Evolutionary conservation across 2,797 vertebrate genomes (phyloP), one percentile per base, ranked within the genome.

Genomic region (Takifugu rubripes): DNA sequence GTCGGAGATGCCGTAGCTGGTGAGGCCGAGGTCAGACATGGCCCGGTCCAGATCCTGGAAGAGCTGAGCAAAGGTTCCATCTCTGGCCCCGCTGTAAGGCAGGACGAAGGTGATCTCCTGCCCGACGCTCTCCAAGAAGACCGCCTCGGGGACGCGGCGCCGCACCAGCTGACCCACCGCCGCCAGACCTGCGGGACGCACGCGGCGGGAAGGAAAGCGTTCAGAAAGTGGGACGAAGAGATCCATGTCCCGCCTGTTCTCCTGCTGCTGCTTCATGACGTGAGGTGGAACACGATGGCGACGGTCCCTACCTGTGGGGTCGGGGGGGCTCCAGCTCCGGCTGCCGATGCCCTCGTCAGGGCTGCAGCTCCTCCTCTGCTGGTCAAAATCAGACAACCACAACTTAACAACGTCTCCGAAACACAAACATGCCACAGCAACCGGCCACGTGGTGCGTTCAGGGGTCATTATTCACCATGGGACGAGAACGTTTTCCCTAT

Each of bases 1-100:
- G 90, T 99, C 96, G 5, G 97, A 96, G 79, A 99, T 96, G 69
- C 97, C 97, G 0, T 98, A 99, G 87, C 94, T 98, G 54, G 92
- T 96, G 84, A 99, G 92, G 27, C 95, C 93, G 27, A 99, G 85
- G 66, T 93, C 83, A 27, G 89, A 86, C 61, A 93, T 91, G 53
- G 93, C 91, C 61, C 92, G 89, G 75, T 99, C 96, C 5, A 99
- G 93, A 71, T 94, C 93, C 66, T 94, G 92, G 77, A 99, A 99
- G 59, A 99, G 92, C 21, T 85, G 89, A 51, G 93, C 94, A 6
- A 98, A 98, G 78, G 94, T 93, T 56, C 96, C 96, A 12, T 98
- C 93, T 76, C 86, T 93, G 59, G 96, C 95, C 11, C 93, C 94
- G 11, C 89, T 81, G 5, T 98, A 98, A 0, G 97, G 97, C 75